Conservation (phyloP, 2,797 vertebrate genomes). For the Carapus acus region DNA sequence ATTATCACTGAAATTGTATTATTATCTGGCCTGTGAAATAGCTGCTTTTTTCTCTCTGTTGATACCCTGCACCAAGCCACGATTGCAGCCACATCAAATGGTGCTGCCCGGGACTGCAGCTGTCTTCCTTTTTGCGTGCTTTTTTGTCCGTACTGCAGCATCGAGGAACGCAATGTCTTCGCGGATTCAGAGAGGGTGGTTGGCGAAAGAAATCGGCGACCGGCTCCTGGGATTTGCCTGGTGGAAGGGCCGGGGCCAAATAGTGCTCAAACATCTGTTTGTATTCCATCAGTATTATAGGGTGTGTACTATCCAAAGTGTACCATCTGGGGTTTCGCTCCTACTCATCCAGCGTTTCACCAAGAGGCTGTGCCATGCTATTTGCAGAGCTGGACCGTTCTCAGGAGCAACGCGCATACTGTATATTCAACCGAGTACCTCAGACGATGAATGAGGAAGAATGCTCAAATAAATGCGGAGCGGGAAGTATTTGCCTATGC, state of each 20-base stretch:
- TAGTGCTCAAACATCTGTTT: slow-evolving; percentile 45
- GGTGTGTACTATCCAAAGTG: slow-evolving; percentile 30
- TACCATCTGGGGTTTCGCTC: slow-evolving; percentile 41
- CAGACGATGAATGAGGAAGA: too few species aligned
- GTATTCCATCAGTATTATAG: slow-evolving; percentile 41
- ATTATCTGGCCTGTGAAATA: slow-evolving; percentile 12
- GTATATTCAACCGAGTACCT: not conserved
- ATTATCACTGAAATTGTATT: slow-evolving; percentile 17
- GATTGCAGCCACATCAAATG: slow-evolving; percentile 18
- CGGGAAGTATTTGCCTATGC: too few species aligned
- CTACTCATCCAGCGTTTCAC: slow-evolving; percentile 1
- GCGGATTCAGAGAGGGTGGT: slow-evolving; percentile 24
- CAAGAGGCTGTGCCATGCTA: not conserved
- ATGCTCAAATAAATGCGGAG: too few species aligned
- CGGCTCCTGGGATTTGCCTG: slow-evolving; percentile 16
- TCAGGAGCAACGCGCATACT: slow-evolving; percentile 9
- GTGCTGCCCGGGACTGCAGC: slow-evolving; percentile 14
- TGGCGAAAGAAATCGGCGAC: slow-evolving; percentile 9
- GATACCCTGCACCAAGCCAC: slow-evolving; percentile 7
- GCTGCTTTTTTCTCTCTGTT: slow-evolving; percentile 18
- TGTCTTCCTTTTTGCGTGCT: slow-evolving; percentile 7
- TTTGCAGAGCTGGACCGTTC: not conserved
- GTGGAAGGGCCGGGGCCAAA: slow-evolving; percentile 28
- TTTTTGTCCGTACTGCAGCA: slow-evolving; percentile 15
- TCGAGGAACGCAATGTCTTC: slow-evolving; percentile 21